Conservation (phyloP, 2,797 vertebrate species). For the Catharus ustulatus region DNA sequence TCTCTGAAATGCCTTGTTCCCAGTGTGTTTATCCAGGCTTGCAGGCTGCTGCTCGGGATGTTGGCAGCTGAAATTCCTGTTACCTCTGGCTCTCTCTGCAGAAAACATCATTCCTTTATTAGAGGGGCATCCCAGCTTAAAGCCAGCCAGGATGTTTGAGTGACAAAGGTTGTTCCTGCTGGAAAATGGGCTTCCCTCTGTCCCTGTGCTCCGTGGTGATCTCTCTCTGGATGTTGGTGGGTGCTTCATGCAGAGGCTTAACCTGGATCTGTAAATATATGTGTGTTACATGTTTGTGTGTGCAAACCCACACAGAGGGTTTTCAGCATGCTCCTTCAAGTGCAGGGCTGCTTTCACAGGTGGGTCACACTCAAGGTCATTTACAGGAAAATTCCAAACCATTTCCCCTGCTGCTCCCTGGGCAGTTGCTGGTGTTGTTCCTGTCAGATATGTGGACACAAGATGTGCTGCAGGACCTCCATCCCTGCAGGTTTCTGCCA, state of each 20-base stretch:
- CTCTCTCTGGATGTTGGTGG: background rate
- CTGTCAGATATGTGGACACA: background rate
- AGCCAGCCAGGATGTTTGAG: background rate
- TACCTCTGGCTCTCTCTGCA: background rate
- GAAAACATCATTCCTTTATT: background rate
- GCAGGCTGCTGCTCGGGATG: background rate
- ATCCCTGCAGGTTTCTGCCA: background rate
- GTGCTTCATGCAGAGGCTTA: background rate
- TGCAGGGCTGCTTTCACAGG: background rate
- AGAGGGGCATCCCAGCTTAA: background rate
- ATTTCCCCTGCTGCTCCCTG: background rate
- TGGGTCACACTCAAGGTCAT: background rate
- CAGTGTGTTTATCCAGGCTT: background rate
- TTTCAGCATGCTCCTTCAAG: background rate
- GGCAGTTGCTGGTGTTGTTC: background rate
- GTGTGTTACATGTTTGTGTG: rapidly evolving
- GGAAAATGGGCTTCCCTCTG: background rate
- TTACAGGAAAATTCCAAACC: background rate
- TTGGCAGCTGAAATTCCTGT: background rate
- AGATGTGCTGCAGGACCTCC: background rate
- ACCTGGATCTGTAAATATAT: background rate
- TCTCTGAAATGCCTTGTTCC: background rate
- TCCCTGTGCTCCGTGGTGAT: background rate
- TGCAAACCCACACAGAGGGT: background rate
- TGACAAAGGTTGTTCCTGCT: background rate